Percentiles rank a stretch among this genome's conserved stretches.
These are phyloP conservation scores for Zaprionus vittiger DNA, from an alignment of 1,140 invertebrate genomes.

Conservation along the genomic window DNA sequence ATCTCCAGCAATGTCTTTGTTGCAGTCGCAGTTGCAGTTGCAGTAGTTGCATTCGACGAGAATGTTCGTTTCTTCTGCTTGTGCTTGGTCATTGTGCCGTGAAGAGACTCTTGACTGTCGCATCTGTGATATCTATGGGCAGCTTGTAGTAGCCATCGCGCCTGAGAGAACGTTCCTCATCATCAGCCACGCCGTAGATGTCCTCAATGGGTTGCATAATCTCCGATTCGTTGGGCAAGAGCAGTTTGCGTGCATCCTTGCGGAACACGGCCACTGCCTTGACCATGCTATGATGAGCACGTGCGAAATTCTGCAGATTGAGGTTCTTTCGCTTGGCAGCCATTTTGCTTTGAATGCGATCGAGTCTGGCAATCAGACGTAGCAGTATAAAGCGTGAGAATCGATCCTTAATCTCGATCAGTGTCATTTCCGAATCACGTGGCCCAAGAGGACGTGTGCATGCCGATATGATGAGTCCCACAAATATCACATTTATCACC, in stretches of 20 bases:
- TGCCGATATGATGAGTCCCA: constrained; percentile 55
- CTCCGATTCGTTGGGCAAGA: constrained; percentile 75
- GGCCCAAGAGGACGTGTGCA: constrained; percentile 56
- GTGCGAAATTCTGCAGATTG: constrained; percentile 53
- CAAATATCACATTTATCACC: constrained; percentile 59
- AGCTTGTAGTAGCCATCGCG: constrained; percentile 69
- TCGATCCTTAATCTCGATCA: constrained; percentile 81
- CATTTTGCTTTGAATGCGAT: constrained; percentile 68
- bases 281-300: constrained; percentile 68
- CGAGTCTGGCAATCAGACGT: constrained; percentile 71
- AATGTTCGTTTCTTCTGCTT: not conserved
- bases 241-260: constrained; percentile 75
- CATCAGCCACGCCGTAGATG: constrained; percentile 72
- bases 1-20: not conserved
- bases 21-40: not conserved
- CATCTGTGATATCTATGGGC: constrained; percentile 67
- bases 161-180: constrained; percentile 63
- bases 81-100: constrained; percentile 52
- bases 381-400: constrained; percentile 72
- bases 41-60: not conserved
- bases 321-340: constrained; percentile 52
- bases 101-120: constrained; percentile 66
- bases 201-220: constrained; percentile 77
- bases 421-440: constrained; percentile 51
- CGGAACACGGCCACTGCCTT: constrained; percentile 76